These are phyloP conservation scores for Dolichoris vasculosae DNA, from an alignment of 1,140 invertebrate species.

Conservation along the genomic window DNA sequence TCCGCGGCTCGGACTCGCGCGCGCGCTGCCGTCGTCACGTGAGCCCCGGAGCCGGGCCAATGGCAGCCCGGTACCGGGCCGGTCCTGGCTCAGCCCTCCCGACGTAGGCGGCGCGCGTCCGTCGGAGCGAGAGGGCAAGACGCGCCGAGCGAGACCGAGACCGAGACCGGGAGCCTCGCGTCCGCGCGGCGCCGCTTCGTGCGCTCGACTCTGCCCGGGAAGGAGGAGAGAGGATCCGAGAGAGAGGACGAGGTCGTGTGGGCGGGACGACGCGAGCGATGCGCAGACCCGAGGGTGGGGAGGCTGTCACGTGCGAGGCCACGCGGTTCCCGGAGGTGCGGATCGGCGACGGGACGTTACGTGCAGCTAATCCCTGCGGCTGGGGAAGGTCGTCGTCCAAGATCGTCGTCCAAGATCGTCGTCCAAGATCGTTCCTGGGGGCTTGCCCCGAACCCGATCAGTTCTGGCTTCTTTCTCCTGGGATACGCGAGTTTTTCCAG, in stretches of 20 bases:
- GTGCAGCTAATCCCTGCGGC: too few relatives aligned
- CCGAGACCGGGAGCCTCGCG: neutral
- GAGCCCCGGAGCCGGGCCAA: constrained; percentile 64
- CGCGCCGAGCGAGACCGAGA: constrained; percentile 20
- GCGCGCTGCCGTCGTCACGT: constrained; percentile 62
- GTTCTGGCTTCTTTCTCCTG: too few relatives aligned
- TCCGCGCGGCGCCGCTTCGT: constrained; percentile 29
- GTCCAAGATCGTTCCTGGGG: too few relatives aligned
- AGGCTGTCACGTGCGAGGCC: constrained; percentile 69
- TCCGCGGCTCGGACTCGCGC: constrained; percentile 20
- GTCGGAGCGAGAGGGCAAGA: constrained; percentile 39
- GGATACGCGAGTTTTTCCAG: too few relatives aligned
- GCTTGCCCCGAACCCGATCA: too few relatives aligned
- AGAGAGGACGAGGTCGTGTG: constrained; percentile 39
- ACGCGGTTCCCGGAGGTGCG: constrained; percentile 60
- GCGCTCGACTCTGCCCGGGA: constrained; percentile 27
- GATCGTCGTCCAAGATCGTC: too few relatives aligned
- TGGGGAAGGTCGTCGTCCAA: constrained; percentile 24
- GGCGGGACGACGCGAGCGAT: constrained; percentile 60
- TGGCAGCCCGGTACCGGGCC: constrained; percentile 66
- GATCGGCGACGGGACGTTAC: neutral
- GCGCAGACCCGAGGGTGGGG: constrained; percentile 52
- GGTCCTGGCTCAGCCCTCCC: constrained; percentile 68
- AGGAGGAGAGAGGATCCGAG: too few relatives aligned
- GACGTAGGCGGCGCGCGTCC: constrained; percentile 66